These are phyloP conservation scores for Metallyticus violacea DNA, from an alignment of 2,888 invertebrate genomes.

Conservation along the genomic window DNA sequence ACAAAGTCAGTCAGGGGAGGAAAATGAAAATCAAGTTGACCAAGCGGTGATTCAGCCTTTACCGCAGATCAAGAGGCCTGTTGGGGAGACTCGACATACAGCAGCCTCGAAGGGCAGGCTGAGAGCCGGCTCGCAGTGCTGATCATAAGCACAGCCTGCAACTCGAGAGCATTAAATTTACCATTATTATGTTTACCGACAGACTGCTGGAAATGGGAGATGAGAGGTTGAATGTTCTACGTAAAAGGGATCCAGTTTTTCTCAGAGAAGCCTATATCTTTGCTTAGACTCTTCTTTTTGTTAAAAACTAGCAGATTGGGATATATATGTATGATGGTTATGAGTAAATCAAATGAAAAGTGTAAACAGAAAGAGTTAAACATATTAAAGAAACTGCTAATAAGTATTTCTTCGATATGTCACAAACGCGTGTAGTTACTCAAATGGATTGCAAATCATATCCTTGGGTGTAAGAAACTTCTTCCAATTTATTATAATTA, in stretches of 20 bases:
- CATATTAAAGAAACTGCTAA: no score
- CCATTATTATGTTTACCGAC: slow-evolving; percentile 35
- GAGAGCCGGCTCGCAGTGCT: background rate
- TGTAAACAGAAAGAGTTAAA: no score
- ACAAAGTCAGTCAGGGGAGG: background rate
- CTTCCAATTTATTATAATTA: no score
- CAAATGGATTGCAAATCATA: no score
- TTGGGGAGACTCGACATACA: background rate
- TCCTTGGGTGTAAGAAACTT: no score
- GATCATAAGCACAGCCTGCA: background rate
- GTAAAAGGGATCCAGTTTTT: background rate
- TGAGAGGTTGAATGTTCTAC: slow-evolving; percentile 6
- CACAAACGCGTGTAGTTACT: no score
- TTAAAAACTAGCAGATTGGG: no score
- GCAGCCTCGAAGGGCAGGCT: background rate
- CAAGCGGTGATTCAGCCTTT: background rate
- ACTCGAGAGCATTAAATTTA: slow-evolving; percentile 31
- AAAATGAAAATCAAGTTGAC: background rate
- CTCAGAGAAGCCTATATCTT: no score
- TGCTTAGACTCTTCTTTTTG: no score
- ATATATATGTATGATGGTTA: no score
- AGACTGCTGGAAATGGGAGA: slow-evolving; percentile 25
- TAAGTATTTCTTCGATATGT: no score
- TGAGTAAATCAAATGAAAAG: no score
- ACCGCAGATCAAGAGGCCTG: background rate